Percentiles rank a stretch among this genome's conserved stretches.
Evolutionary conservation across 2,113 vertebrate species (phyloP).

Genomic region (Sorex fumeus): DNA sequence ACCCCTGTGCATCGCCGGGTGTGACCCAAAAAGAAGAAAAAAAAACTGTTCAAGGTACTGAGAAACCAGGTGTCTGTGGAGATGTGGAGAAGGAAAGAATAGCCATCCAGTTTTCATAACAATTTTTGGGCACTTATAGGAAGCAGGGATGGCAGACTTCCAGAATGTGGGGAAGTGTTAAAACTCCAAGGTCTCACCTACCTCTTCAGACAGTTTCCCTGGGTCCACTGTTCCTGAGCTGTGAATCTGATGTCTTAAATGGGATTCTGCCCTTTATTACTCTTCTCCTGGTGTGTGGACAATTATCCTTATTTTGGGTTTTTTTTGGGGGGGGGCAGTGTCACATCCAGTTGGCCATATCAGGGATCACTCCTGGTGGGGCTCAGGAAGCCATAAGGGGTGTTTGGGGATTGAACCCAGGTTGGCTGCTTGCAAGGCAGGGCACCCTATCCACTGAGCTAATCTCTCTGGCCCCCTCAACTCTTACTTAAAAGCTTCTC

Average conservation of each 20-base stretch:
- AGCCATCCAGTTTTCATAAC: neutral
- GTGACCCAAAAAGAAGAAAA: too few species aligned
- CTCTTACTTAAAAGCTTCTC: too few species aligned
- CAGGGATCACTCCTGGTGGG: too few species aligned
- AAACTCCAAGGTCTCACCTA: neutral
- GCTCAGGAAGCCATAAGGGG: too few species aligned
- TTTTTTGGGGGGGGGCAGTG: too few species aligned
- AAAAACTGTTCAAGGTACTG: neutral
- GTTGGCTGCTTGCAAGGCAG: too few species aligned
- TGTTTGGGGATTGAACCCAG: too few species aligned
- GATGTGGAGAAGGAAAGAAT: neutral
- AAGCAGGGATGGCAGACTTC: neutral
- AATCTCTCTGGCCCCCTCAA: neutral
- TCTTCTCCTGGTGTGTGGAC: neutral
- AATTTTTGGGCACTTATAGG: neutral
- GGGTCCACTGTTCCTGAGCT: neutral
- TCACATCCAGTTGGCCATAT: too few species aligned
- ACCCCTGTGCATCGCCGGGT: too few species aligned
- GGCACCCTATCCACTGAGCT: too few species aligned
- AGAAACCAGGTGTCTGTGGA: neutral
- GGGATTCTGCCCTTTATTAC: neutral
- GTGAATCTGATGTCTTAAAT: neutral
- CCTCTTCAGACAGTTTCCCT: neutral
- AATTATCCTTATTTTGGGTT: neutral
- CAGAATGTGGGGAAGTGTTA: neutral